phyloP scores from a whole-genome alignment of 2,113 vertebrate genomes.

The Caracal caracal region DNA sequence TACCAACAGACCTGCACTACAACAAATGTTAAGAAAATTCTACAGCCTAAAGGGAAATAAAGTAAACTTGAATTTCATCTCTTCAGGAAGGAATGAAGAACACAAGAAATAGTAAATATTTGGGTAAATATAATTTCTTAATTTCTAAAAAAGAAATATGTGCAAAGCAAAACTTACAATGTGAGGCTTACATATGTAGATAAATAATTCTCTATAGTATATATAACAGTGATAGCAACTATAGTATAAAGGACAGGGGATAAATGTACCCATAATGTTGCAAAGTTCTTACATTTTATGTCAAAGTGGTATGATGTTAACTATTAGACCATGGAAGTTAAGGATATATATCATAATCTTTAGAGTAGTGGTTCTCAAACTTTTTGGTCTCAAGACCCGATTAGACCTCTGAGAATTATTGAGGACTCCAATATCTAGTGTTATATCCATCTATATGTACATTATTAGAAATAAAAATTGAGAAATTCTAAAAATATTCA shows the following conservation, averaged over 20 bases:
- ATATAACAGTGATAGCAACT: not conserved
- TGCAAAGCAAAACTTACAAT: slow-evolving; percentile 47
- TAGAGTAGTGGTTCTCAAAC: slow-evolving; percentile 28
- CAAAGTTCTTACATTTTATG: slow-evolving; percentile 47
- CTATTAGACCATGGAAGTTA: not conserved
- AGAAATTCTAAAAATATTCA: slow-evolving; percentile 40
- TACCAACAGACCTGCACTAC: not conserved
- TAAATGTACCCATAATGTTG: not conserved
- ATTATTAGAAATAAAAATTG: slow-evolving; percentile 47
- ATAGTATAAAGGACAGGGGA: not conserved
- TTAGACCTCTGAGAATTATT: slow-evolving; percentile 35
- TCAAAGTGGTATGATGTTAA: not conserved
- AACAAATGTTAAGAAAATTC: slow-evolving; percentile 52
- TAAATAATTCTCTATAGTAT: slow-evolving; percentile 3
- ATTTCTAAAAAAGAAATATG: slow-evolving; percentile 53
- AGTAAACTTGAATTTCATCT: slow-evolving; percentile 57
- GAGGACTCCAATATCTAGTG: not conserved
- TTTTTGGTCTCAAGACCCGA: slow-evolving; percentile 7
- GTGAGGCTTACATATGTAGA: not conserved
- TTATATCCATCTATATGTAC: not conserved
- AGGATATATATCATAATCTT: slow-evolving; percentile 34
- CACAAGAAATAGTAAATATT: slow-evolving; percentile 42
- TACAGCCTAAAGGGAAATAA: slow-evolving; percentile 37
- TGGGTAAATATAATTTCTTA: slow-evolving; percentile 70
- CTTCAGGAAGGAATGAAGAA: slow-evolving; percentile 47